These are phyloP conservation scores for Drosophila peninsularis DNA, from an alignment of 2,888 invertebrate species.

Conservation along the genomic window DNA sequence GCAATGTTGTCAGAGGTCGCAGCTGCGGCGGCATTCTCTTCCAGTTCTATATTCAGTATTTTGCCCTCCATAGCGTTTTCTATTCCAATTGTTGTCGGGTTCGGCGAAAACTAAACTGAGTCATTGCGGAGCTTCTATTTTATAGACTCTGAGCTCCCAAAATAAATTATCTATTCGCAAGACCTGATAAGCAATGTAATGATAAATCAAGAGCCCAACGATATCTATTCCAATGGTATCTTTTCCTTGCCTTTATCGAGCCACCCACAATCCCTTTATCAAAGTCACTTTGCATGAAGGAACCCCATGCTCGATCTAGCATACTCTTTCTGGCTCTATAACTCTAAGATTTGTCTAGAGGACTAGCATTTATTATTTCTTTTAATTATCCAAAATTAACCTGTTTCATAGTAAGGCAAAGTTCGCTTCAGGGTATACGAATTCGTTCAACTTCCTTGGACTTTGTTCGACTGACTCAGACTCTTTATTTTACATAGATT, in stretches of 20 bases:
- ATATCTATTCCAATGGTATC: conserved; percentile 1
- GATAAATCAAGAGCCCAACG: conserved; percentile 1
- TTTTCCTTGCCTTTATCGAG: neutral
- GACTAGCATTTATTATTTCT: neutral
- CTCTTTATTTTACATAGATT: neutral
- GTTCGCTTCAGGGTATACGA: neutral
- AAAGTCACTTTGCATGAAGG: neutral
- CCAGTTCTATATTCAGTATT: conserved; percentile 24
- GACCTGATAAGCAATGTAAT: conserved; percentile 18
- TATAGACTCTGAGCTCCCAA: neutral
- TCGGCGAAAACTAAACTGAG: conserved; percentile 11
- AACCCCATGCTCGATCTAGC: neutral
- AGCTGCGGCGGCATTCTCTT: neutral
- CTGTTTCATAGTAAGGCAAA: neutral
- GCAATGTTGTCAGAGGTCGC: neutral
- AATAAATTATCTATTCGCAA: neutral
- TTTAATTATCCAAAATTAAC: neutral
- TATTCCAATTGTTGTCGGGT: neutral
- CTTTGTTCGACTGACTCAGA: neutral
- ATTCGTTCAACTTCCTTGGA: neutral
- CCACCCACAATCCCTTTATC: neutral
- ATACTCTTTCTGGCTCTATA: too few relatives aligned
- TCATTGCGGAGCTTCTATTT: neutral
- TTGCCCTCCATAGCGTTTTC: conserved; percentile 14
- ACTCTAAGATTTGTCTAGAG: too few relatives aligned